phyloP scores from a whole-genome alignment of 1,140 invertebrate genomes.

The Neodiprion pinetum region DNA sequence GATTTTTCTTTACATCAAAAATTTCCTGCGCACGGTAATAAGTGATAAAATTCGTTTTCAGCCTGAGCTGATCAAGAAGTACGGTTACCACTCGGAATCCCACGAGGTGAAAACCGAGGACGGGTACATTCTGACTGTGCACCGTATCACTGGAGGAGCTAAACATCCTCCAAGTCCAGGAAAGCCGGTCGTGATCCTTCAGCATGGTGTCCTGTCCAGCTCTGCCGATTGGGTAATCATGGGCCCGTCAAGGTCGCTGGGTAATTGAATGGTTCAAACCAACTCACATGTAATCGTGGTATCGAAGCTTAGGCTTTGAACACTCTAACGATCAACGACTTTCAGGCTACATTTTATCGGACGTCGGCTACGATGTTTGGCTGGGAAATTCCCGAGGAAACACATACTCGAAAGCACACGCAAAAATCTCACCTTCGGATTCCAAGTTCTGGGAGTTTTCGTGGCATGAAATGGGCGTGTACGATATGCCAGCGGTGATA shows the following conservation, averaged over 20 bases:
- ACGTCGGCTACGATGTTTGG: conserved; percentile 78
- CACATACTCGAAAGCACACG: conserved; percentile 69
- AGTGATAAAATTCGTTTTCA: conserved; percentile 33
- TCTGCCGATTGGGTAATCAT: conserved; percentile 79
- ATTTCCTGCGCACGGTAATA: conserved; percentile 31
- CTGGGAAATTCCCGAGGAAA: conserved; percentile 75
- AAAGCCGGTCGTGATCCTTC: conserved; percentile 66
- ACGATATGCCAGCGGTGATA: conserved; percentile 70
- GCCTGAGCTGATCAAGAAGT: conserved; percentile 65
- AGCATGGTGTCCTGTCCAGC: conserved; percentile 80
- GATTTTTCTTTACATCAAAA: background rate
- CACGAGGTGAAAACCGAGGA: conserved; percentile 64
- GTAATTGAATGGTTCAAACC: conserved; percentile 37
- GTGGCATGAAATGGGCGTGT: conserved; percentile 72
- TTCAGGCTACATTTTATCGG: conserved; percentile 59
- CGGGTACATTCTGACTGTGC: conserved; percentile 67
- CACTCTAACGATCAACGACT: background rate
- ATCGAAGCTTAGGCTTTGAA: background rate
- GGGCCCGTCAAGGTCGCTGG: conserved; percentile 66
- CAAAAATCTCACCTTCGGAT: conserved; percentile 60
- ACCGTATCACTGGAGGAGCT: conserved; percentile 63
- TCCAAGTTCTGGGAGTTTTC: conserved; percentile 66
- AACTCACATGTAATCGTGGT: conserved; percentile 1
- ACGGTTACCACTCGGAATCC: conserved; percentile 66
- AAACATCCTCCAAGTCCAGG: conserved; percentile 29